These are phyloP conservation scores for Tangara arthus DNA, from an alignment of 2,797 vertebrate genomes.

Conservation along the genomic window DNA sequence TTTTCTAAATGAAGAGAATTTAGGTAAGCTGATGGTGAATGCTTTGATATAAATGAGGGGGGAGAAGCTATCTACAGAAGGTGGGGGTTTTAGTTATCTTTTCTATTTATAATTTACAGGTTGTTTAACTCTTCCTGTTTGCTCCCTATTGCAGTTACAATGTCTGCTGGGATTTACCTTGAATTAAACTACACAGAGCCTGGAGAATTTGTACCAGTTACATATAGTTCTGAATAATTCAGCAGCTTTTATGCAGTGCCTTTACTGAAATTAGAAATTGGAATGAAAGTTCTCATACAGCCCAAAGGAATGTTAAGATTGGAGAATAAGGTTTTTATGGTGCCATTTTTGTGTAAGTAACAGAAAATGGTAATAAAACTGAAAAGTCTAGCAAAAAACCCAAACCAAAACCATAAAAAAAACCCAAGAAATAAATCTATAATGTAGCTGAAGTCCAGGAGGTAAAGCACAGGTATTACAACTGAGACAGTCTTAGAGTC, in stretches of 20 bases:
- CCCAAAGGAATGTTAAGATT: not conserved
- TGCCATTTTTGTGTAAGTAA: not conserved
- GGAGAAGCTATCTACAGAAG: not conserved
- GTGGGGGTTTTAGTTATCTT: not conserved
- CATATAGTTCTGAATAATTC: slow-evolving; percentile 16
- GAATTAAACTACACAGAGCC: not conserved
- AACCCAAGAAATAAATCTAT: not conserved
- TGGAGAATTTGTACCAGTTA: not conserved
- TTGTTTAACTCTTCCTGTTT: not conserved
- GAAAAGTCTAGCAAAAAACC: not conserved
- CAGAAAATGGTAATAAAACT: not conserved
- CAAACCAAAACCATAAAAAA: not conserved
- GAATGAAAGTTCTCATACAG: not conserved
- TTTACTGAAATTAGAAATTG: not conserved
- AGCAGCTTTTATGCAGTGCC: not conserved
- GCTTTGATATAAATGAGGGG: not conserved
- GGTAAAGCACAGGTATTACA: not conserved
- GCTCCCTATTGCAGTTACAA: not conserved
- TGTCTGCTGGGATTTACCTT: not conserved
- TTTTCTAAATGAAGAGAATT: not conserved
- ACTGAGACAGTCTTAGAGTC: not conserved
- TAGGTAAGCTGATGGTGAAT: not conserved
- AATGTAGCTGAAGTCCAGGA: not conserved
- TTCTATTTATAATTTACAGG: not conserved
- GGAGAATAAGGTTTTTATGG: not conserved